Conservation (phyloP, 2,888 invertebrate species). For the Troides aeacus region DNA sequence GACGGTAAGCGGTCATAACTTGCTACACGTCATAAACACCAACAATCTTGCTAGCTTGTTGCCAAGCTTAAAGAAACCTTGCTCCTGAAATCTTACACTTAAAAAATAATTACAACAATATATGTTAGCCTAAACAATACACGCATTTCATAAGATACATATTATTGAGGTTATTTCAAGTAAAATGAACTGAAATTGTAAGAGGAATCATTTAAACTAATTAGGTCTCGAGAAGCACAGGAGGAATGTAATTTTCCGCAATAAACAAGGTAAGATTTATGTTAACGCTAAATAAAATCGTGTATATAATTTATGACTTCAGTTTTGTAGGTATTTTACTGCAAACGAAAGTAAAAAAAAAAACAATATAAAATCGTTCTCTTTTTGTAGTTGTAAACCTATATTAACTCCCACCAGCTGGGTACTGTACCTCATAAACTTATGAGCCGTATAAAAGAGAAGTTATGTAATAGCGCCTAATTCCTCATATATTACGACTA, state of each 20-base stretch:
- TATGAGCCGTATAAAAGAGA: neutral
- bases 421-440: slow-evolving; percentile 19
- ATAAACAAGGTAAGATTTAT: slow-evolving; percentile 1
- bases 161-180: too few relatives aligned
- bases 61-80: too few relatives aligned
- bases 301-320: slow-evolving; percentile 9
- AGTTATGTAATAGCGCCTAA: neutral
- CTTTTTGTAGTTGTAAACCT: slow-evolving; percentile 26
- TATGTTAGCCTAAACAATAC: too few relatives aligned
- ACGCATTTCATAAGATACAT: too few relatives aligned
- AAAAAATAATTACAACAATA: too few relatives aligned
- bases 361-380: slow-evolving; percentile 18
- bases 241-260: neutral
- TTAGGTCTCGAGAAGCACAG: neutral
- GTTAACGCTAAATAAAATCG: slow-evolving; percentile 9
- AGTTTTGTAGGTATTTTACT: slow-evolving; percentile 17
- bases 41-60: too few relatives aligned
- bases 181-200: too few relatives aligned
- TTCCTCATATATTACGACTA: neutral
- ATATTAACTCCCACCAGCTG: slow-evolving; percentile 20
- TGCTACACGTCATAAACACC: too few relatives aligned
- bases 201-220: neutral
- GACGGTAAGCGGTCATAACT: too few relatives aligned
- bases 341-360: slow-evolving; percentile 4
- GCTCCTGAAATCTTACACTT: too few relatives aligned